A percentile compares a stretch with the other conserved stretches of the same genome.
phyloP scores from a whole-genome alignment of 1,140 invertebrate species.

The Pogonomyrmex californicus region DNA sequence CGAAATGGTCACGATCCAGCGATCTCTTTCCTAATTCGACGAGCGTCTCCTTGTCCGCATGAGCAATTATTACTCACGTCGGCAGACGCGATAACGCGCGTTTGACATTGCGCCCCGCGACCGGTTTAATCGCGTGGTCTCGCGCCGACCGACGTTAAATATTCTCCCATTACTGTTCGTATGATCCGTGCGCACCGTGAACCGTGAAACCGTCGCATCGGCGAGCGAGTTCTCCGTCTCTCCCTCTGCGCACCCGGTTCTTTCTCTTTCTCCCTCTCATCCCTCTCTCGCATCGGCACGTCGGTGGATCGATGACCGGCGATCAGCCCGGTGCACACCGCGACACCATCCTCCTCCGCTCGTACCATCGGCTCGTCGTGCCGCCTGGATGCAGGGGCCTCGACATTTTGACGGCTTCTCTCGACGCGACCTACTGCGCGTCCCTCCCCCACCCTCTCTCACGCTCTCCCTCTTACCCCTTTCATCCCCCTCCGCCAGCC shows the following conservation, averaged over 20 bases:
- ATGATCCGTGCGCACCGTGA: conserved; percentile 8
- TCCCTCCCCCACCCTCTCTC: conserved; percentile 8
- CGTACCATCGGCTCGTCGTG: conserved; percentile 73
- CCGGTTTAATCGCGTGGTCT: conserved; percentile 25
- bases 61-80: conserved; percentile 20
- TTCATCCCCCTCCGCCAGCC: conserved; percentile 22
- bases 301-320: conserved; percentile 74
- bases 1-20: neutral
- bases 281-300: conserved; percentile 67
- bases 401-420: conserved; percentile 78
- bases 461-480: neutral
- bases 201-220: conserved; percentile 10
- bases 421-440: conserved; percentile 68
- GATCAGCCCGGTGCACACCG: conserved; percentile 69
- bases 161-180: conserved; percentile 43
- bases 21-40: neutral
- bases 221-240: conserved; percentile 29
- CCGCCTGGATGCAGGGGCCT: conserved; percentile 69
- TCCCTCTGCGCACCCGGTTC: neutral
- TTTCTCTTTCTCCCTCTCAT: neutral
- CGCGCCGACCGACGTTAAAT: conserved; percentile 35
- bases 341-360: conserved; percentile 60
- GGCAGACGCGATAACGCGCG: neutral
- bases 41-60: neutral
- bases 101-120: neutral